phyloP scores from a whole-genome alignment of 2,797 vertebrate genomes.

The Sciurus carolinensis region DNA sequence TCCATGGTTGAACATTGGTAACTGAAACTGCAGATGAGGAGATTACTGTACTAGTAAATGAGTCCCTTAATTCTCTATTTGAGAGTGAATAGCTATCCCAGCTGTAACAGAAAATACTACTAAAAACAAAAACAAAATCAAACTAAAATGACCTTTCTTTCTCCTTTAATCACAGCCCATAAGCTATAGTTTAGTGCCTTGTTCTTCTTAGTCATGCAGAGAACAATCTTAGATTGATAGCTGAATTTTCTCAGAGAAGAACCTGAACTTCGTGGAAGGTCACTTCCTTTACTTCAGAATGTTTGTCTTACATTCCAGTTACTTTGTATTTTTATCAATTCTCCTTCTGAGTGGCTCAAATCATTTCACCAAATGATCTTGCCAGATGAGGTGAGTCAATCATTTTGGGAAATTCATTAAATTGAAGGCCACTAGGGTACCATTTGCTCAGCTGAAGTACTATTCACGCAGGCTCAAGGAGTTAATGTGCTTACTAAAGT shows the following conservation, averaged over 20 bases:
- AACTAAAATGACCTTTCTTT: background rate
- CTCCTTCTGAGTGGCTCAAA: conserved; percentile 60
- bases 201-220: background rate
- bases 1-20: background rate
- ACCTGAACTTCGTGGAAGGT: conserved; percentile 66
- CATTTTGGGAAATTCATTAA: conserved; percentile 76
- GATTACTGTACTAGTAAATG: background rate
- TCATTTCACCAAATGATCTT: conserved; percentile 73
- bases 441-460: conserved; percentile 69
- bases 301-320: conserved; percentile 63
- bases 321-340: conserved; percentile 76
- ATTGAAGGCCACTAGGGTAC: conserved; percentile 63
- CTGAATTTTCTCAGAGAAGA: conserved; percentile 55
- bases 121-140: background rate
- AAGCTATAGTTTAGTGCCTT: background rate
- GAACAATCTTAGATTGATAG: conserved; percentile 41
- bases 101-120: background rate
- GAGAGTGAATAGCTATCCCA: background rate
- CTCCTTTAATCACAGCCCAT: background rate
- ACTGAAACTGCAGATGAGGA: background rate
- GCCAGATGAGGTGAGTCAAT: conserved; percentile 64
- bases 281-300: conserved; percentile 64
- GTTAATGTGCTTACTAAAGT: conserved; percentile 73
- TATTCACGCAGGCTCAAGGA: conserved; percentile 61
- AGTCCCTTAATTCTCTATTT: conserved; percentile 29